Percentiles rank a stretch among this genome's conserved stretches.
Evolutionary conservation across 2,797 vertebrate species (phyloP).

Genomic region (Neomorphus geoffroyi): DNA sequence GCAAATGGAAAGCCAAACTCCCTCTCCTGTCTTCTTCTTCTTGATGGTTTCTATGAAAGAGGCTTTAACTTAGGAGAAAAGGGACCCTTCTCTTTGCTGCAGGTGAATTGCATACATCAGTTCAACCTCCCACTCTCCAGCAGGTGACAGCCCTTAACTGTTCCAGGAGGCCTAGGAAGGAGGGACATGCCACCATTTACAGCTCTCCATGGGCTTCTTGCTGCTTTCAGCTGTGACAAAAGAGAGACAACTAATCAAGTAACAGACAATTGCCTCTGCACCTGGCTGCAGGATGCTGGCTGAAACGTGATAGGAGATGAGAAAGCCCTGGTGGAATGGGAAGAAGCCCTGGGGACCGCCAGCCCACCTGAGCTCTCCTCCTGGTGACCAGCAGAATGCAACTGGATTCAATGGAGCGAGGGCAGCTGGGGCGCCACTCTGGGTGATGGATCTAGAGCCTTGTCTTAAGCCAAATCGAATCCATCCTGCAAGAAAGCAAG

Average conservation of each 20-base stretch:
- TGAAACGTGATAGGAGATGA: not conserved
- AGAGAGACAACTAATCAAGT: not conserved
- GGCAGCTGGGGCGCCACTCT: not conserved
- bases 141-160: not conserved
- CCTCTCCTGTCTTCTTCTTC: not conserved
- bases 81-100: rapidly evolving
- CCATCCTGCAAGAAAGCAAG: slow-evolving; percentile 43
- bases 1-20: not conserved
- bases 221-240: not conserved
- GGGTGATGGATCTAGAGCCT: not conserved
- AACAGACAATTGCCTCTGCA: not conserved
- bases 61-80: not conserved
- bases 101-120: not conserved
- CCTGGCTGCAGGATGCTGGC: not conserved
- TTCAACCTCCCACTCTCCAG: not conserved
- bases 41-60: not conserved
- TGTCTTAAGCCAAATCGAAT: slow-evolving; percentile 18
- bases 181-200: not conserved
- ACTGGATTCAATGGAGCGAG: not conserved
- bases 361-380: not conserved
- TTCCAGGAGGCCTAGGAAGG: not conserved
- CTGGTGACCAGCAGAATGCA: not conserved
- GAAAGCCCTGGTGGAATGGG: not conserved
- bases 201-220: not conserved
- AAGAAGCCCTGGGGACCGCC: not conserved